A percentile compares a stretch with the other conserved stretches of the same genome.
These are phyloP conservation scores for Cephus pygmeus DNA, from an alignment of 2,888 invertebrate species.

Conservation along the genomic window DNA sequence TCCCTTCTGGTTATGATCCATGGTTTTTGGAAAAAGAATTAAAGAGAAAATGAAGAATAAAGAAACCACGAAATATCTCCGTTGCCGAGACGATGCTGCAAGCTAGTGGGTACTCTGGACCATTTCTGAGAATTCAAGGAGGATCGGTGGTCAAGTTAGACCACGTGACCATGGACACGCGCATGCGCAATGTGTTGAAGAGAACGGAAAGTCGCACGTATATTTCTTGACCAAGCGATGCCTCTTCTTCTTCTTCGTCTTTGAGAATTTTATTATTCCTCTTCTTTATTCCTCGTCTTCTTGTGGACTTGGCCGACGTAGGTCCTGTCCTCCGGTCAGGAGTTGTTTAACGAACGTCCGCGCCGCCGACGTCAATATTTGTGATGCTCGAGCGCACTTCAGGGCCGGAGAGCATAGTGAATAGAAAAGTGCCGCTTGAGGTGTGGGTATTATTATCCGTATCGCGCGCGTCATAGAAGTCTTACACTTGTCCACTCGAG, in stretches of 20 bases:
- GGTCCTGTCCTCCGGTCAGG: constrained; percentile 24
- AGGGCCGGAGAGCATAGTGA: neutral
- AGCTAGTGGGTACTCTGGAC: neutral
- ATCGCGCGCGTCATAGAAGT: too few relatives aligned
- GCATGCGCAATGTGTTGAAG: neutral
- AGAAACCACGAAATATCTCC: neutral
- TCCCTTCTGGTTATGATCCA: neutral
- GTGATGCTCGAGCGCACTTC: constrained; percentile 49
- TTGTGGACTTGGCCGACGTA: constrained; percentile 6
- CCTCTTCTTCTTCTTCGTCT: too few relatives aligned
- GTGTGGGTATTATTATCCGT: too few relatives aligned
- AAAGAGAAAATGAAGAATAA: neutral
- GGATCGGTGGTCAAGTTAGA: neutral
- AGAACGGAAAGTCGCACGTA: neutral
- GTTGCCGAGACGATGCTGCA: neutral
- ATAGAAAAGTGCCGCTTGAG: too few relatives aligned
- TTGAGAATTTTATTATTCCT: too few relatives aligned
- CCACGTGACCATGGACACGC: neutral
- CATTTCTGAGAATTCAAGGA: neutral
- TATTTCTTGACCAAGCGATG: neutral
- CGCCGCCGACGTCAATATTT: constrained; percentile 58
- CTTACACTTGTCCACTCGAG: too few relatives aligned
- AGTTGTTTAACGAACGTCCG: constrained; percentile 55
- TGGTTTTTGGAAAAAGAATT: neutral
- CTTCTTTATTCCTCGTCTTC: too few relatives aligned